These are phyloP conservation scores for Gryllus bimaculatus DNA, from an alignment of 1,140 invertebrate species.

Conservation along the genomic window DNA sequence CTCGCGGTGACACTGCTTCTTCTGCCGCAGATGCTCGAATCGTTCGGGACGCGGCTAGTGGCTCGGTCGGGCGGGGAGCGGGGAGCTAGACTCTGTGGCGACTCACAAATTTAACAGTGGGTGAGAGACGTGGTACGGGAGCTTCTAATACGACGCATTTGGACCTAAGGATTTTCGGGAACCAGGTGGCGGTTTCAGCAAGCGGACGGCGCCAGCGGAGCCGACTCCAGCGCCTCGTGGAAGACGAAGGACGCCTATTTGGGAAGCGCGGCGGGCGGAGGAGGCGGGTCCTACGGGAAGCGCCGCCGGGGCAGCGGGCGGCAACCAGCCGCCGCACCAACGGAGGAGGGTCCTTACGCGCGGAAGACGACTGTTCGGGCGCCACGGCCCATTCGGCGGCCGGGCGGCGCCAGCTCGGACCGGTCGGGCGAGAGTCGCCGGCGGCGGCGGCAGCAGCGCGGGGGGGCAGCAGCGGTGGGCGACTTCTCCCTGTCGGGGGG, in stretches of 20 bases:
- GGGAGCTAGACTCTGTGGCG: constrained; percentile 4
- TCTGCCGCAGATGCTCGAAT: not conserved
- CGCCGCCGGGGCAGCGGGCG: not conserved
- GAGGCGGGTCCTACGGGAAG: not conserved
- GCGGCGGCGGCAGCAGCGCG: too few species aligned
- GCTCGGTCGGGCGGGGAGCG: not conserved
- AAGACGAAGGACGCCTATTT: not conserved
- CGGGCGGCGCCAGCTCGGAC: not conserved
- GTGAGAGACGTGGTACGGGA: constrained; percentile 8
- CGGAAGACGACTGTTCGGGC: not conserved
- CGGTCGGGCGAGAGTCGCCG: not conserved
- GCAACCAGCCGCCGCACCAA: not conserved
- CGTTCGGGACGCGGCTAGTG: not conserved
- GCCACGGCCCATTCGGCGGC: not conserved
- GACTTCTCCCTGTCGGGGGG: not conserved
- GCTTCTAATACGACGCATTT: not conserved
- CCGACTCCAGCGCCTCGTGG: constrained; percentile 9
- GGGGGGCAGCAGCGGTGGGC: not conserved
- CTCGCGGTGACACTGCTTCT: not conserved
- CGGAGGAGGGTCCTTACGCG: not conserved
- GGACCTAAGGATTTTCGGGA: not conserved
- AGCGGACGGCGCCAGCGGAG: not conserved
- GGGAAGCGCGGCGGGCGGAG: not conserved
- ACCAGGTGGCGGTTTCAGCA: constrained; percentile 12
- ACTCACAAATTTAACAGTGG: constrained; percentile 20